Evolutionary conservation across 2,888 invertebrate species (phyloP), one percentile per base, ranked within the genome.

Genomic region (Gonocerus acuteangulatus): DNA sequence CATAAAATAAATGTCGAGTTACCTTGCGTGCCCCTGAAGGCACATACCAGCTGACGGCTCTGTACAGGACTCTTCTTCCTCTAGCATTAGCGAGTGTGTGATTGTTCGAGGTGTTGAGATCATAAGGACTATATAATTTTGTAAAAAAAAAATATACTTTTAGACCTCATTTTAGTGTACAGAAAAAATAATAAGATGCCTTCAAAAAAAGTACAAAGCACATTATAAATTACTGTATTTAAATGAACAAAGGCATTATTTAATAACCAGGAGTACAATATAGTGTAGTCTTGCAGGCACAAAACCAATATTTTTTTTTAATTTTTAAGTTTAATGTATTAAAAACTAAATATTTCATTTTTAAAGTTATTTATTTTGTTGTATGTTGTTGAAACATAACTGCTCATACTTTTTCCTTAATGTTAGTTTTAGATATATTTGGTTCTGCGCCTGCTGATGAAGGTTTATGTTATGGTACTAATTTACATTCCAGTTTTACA

Each of bases 191-290:
- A 74, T 74, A 71, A 74, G 74, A 75, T 75, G 75, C 75, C 75
- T 75, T 75, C 75, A 73, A 39, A 73, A 74, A 75, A 74, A 75
- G 75, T 75, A 75, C 75, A 75, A 75, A 74, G 62, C 65, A 64
- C 61, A 63, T 65, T 52, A 59, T 61, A 51, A 54, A 63, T 59
- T 64, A 62, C 62, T 59, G 59, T 59, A 59, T 59, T 57, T 62
- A 62, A 57, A 57, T 51, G 59, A 36, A 15, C 42, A 57, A 63
- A 65, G 64, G 64, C 64, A 64, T 64, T 64, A 64, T 59, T 52
- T 48, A 22, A 61, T 57, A 60, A 58, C 48, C 42, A 19, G 57
- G 21, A 61, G 62, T 62, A 49, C 58, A 62, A 44, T 49, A 51
- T 48, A 57, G 57, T 34, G 39, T 61, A 54, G 49, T 61, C 48